Percentiles rank a stretch among this genome's conserved stretches.
Evolutionary conservation across 1,140 invertebrate genomes (phyloP).

Genomic region (Calosoma granatense): DNA sequence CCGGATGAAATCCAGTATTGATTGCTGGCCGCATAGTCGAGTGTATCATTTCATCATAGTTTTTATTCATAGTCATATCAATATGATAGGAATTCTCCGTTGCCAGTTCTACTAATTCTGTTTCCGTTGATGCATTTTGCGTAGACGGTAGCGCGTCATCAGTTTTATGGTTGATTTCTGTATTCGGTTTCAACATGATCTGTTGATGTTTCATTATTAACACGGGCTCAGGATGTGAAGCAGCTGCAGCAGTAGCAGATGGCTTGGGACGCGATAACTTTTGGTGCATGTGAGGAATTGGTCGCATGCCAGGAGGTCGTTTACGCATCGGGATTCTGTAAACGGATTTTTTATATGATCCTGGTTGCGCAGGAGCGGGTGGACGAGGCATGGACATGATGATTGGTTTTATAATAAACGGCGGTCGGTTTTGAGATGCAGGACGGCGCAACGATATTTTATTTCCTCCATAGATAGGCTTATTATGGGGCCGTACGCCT

Average conservation of each 20-base stretch:
- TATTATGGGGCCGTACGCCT: not conserved
- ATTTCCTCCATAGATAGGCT: not conserved
- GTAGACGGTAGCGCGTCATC: conserved; percentile 8
- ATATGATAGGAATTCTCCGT: conserved; percentile 35
- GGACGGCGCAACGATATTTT: not conserved
- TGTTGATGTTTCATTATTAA: conserved; percentile 19
- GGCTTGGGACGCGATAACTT: conserved; percentile 22
- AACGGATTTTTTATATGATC: conserved; percentile 10
- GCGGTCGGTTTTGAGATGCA: not conserved
- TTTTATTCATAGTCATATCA: conserved; percentile 24
- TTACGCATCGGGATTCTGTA: not conserved
- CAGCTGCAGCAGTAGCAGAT: too few species aligned
- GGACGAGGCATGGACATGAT: not conserved
- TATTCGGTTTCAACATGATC: conserved; percentile 18
- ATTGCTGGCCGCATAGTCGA: conserved; percentile 39
- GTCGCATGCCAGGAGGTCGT: conserved; percentile 31
- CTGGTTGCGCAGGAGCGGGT: not conserved
- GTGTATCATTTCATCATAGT: too few species aligned
- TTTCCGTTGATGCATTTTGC: conserved; percentile 34
- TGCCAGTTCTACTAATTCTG: conserved; percentile 43
- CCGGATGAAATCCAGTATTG: conserved; percentile 68
- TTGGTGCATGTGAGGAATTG: conserved; percentile 33
- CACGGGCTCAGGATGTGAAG: conserved; percentile 17
- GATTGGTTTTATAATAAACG: not conserved
- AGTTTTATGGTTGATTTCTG: conserved; percentile 12